Evolutionary conservation across 1,140 invertebrate genomes (phyloP), one percentile per base, ranked within the genome.

Genomic region (Drosophila tristis): DNA sequence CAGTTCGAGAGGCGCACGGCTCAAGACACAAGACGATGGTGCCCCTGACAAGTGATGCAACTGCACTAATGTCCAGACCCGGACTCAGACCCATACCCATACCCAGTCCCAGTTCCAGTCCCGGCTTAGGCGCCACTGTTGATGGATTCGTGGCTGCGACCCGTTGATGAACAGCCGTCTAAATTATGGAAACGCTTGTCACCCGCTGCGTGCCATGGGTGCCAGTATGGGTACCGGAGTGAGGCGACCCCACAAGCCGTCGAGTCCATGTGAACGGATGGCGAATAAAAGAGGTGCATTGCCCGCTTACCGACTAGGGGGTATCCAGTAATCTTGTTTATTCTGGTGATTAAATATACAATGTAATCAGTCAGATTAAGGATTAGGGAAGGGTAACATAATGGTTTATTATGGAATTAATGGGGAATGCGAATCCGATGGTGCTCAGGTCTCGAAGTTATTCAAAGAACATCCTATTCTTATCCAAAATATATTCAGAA

Each of bases 181-280:
- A 82, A 89, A 90, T 89, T 84, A 85, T 90, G 90, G 76, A 75
- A 71, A 87, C 79, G 80, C 78, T 73, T 91, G 90, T 86, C 90
- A 91, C 90, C 90, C 90, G 90, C 90, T 91, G 90, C 48, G 84
- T 80, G 75, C 43, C 42, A 59, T 72, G 62, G 61, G 63, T 67
- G 67, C 47, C 45, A 72, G 65, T 68, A 49, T 53, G 44, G 62
- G 16, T 65, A 23, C 45, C 47, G 43, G 44, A 57, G 47, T 61
- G 35, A 25, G 39, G 39, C 72, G 74, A 76, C 74, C 74, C 74
- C 74, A 76, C 72, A 76, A 45, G 70, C 70, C 50, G 56, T 25
- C 67, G 20, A 29, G 13, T 11, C 39, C 74, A 68, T 55, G 72
- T 59, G 71, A 74, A 65, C 47, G 26, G 47, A 43, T 35, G 26